Evolutionary conservation across 2,888 invertebrate species (phyloP).

Genomic region (Sinohyriopsis cumingii): DNA sequence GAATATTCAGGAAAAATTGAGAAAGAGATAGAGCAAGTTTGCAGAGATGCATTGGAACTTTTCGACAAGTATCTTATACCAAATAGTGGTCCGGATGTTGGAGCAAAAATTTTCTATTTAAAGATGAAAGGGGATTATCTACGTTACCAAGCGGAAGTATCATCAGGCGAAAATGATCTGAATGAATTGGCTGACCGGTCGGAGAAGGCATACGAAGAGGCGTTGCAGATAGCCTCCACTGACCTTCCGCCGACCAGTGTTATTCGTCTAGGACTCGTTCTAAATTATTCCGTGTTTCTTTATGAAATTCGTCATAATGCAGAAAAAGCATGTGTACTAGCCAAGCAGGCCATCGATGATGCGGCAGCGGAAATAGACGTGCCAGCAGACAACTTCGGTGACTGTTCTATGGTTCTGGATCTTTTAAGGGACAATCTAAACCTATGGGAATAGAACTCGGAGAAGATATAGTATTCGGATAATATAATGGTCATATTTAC

Average conservation of each 20-base stretch:
- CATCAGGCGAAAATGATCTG: conserved; percentile 88
- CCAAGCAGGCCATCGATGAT: conserved; percentile 99
- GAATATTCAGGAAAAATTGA: conserved; percentile 99
- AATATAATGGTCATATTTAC: no score
- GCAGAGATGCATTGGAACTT: conserved; percentile 98
- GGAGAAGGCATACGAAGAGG: conserved; percentile 98
- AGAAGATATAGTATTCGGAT: conserved; percentile 75
- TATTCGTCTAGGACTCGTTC: conserved; percentile 97
- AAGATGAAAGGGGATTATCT: conserved; percentile 99
- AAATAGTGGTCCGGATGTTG: conserved; percentile 86
- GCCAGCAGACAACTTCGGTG: conserved; percentile 99
- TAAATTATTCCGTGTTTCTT: conserved; percentile 99
- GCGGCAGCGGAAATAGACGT: conserved; percentile 99
- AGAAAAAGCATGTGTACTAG: conserved; percentile 98
- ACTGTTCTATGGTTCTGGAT: conserved; percentile 99
- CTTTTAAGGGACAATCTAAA: conserved; percentile 80
- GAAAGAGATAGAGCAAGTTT: conserved; percentile 98
- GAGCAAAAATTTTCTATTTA: conserved; percentile 98
- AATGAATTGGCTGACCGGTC: conserved; percentile 80
- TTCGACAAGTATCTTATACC: conserved; percentile 99
- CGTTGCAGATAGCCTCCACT: conserved; percentile 97
- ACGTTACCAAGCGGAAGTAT: conserved; percentile 99
- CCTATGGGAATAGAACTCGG: conserved; percentile 90
- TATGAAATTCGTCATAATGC: conserved; percentile 99
- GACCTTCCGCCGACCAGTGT: conserved; percentile 99